Percentiles rank a stretch among this genome's conserved stretches.
Evolutionary conservation across 2,113 vertebrate species (phyloP).

Genomic region (Uria aalge): DNA sequence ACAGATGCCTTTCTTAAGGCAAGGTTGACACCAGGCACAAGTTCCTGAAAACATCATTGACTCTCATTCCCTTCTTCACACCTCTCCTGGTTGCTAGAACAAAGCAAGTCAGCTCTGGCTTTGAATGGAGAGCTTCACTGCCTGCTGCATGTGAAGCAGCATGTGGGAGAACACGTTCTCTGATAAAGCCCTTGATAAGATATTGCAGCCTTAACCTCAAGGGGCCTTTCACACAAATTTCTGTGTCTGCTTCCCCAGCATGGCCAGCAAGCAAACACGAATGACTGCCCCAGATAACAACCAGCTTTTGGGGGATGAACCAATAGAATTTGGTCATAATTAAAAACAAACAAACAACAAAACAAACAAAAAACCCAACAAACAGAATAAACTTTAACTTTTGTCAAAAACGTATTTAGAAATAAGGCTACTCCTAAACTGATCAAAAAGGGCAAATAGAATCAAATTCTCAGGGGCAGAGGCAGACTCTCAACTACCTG

Average conservation of each 20-base stretch:
- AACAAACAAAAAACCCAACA: fast-evolving
- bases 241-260: not conserved
- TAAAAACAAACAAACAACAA: not conserved
- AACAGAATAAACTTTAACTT: not conserved
- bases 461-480: not conserved
- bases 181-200: not conserved
- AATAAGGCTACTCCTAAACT: not conserved
- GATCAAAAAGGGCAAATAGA: not conserved
- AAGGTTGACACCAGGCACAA: not conserved
- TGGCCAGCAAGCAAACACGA: not conserved
- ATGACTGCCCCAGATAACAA: not conserved
- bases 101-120: not conserved
- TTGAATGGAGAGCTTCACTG: not conserved
- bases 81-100: not conserved
- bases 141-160: not conserved
- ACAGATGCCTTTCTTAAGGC: too few species aligned
- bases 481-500: fast-evolving
- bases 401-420: not conserved
- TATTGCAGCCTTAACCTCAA: not conserved
- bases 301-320: not conserved
- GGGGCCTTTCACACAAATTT: not conserved
- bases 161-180: not conserved
- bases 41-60: not conserved
- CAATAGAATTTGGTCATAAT: not conserved
- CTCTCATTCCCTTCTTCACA: not conserved